Conservation (phyloP, 1,140 invertebrate genomes). For the Berghia stephanieae region DNA sequence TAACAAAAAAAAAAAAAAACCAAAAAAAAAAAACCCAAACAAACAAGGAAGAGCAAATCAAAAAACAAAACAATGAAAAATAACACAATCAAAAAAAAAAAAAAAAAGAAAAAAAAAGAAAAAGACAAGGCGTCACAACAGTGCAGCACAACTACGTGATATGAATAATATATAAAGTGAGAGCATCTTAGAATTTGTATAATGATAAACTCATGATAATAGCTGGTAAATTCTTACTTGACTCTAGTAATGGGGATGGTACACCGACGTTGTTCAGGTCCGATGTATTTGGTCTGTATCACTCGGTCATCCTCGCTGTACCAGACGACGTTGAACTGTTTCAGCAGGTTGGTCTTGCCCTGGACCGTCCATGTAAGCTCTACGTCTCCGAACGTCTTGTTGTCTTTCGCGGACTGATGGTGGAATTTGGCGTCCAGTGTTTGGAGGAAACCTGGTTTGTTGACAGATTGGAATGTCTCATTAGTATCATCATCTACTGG, state of each 20-base stretch:
- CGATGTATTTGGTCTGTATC: constrained; percentile 60
- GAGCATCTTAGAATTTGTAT: background rate
- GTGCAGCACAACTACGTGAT: background rate
- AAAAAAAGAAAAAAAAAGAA: too few relatives aligned
- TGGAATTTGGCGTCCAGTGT: constrained; percentile 47
- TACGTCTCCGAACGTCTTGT: constrained; percentile 55
- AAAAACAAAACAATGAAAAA: too few relatives aligned
- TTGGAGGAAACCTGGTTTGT: constrained; percentile 48
- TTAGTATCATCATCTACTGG: too few relatives aligned
- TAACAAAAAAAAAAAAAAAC: too few relatives aligned
- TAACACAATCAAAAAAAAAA: too few relatives aligned
- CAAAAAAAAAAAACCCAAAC: too few relatives aligned
- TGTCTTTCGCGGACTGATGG: constrained; percentile 48
- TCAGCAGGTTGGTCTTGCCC: constrained; percentile 50
- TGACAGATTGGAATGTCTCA: too few relatives aligned
- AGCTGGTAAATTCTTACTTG: constrained; percentile 52
- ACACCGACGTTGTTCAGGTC: constrained; percentile 49
- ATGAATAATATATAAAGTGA: background rate
- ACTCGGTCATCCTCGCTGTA: constrained; percentile 56
- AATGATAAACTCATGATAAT: constrained; percentile 1
- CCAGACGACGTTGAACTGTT: constrained; percentile 65
- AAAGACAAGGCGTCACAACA: background rate
- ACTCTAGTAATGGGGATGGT: constrained; percentile 57
- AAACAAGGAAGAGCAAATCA: too few relatives aligned
- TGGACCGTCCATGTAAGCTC: constrained; percentile 56